These are phyloP conservation scores for Autographa gamma DNA, from an alignment of 2,888 invertebrate genomes.

Conservation along the genomic window DNA sequence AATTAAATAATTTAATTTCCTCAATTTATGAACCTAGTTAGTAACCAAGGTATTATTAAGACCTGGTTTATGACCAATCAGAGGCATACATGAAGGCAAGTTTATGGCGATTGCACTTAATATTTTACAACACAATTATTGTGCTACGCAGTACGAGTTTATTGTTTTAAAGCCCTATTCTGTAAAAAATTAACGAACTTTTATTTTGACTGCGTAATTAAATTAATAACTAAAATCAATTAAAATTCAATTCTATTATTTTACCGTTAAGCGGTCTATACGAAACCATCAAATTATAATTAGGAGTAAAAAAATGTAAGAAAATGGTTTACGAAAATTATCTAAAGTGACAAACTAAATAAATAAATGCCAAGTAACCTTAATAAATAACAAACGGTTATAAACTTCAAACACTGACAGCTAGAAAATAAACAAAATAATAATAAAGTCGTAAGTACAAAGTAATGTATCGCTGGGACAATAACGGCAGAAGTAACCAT, in stretches of 20 bases:
- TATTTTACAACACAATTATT: constrained; percentile 57
- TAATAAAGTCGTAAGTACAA: constrained; percentile 37
- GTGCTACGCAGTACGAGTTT: constrained; percentile 27
- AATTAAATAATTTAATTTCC: background rate
- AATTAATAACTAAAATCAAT: too few relatives aligned
- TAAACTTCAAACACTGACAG: background rate
- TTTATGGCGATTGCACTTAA: constrained; percentile 55
- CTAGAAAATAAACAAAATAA: constrained; percentile 11
- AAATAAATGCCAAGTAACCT: too few relatives aligned
- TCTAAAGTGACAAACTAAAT: too few relatives aligned
- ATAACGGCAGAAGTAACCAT: constrained; percentile 51
- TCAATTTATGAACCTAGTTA: background rate
- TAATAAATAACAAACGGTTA: too few relatives aligned
- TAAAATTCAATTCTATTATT: too few relatives aligned
- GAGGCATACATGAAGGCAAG: constrained; percentile 10
- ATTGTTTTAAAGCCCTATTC: constrained; percentile 10
- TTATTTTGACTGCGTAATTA: background rate
- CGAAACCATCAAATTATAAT: too few relatives aligned
- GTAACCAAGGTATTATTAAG: background rate
- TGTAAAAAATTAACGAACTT: constrained; percentile 14
- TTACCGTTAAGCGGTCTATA: too few relatives aligned
- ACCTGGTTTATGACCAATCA: constrained; percentile 30
- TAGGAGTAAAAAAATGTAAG: too few relatives aligned
- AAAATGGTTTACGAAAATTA: too few relatives aligned
- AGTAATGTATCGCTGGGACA: constrained; percentile 12